Evolutionary conservation across 2,888 invertebrate genomes (phyloP).

Genomic region (Monoplex corrugatus): DNA sequence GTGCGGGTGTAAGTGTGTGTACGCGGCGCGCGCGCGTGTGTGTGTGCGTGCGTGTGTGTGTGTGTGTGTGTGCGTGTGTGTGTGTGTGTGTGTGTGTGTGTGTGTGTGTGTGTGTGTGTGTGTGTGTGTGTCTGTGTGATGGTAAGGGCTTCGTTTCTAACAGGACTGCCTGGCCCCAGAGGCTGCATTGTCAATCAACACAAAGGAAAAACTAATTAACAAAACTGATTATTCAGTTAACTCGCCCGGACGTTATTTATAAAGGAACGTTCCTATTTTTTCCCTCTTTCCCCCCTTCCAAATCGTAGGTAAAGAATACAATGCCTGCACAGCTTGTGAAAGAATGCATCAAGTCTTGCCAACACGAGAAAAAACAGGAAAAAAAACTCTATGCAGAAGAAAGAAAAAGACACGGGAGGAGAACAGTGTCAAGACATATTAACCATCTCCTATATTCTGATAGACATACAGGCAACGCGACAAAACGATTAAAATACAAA

Average conservation of each 20-base stretch:
- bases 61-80: neutral
- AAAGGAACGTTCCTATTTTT: neutral
- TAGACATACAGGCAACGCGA: no score
- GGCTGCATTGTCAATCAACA: neutral
- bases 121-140: neutral
- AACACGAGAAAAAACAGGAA: neutral
- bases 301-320: slow-evolving; percentile 19
- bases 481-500: no score
- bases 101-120: neutral
- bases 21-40: neutral
- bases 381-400: neutral
- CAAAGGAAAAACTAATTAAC: neutral
- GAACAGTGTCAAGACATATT: no score
- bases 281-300: neutral
- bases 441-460: no score
- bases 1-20: neutral
- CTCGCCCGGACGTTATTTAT: slow-evolving; percentile 20
- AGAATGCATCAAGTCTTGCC: neutral
- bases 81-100: neutral
- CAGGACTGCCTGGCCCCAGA: neutral
- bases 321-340: neutral
- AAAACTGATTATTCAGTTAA: slow-evolving; percentile 26
- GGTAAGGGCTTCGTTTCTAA: neutral
- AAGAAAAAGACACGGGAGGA: neutral
- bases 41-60: neutral